Percentiles rank a stretch among this genome's conserved stretches.
These are phyloP conservation scores for Tinea pellionella DNA, from an alignment of 2,888 invertebrate species.

Conservation along the genomic window DNA sequence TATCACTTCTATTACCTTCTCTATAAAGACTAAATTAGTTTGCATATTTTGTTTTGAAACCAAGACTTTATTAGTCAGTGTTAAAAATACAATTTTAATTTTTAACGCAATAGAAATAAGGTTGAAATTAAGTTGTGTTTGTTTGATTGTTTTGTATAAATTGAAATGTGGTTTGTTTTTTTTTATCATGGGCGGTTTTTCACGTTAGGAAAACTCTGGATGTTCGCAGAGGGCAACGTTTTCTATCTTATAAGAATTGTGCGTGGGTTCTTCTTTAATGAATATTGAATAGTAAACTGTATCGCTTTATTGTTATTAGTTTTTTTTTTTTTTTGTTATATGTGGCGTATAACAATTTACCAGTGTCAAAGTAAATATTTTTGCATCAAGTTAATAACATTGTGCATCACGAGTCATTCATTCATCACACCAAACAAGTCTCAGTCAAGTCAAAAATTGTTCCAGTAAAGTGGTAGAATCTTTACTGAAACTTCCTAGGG, in stretches of 20 bases:
- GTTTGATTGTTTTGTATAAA: neutral
- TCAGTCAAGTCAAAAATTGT: too few species aligned
- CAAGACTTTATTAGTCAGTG: too few species aligned
- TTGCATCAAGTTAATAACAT: too few species aligned
- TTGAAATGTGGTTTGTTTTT: neutral
- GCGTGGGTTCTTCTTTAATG: neutral
- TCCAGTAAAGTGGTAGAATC: too few species aligned
- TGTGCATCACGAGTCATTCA: too few species aligned
- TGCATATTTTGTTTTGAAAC: too few species aligned
- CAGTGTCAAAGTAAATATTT: too few species aligned
- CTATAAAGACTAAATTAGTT: neutral
- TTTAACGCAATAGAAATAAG: neutral
- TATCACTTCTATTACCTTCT: neutral
- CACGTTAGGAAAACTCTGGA: slow-evolving; percentile 3
- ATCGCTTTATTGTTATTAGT: neutral
- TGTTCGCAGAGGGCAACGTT: neutral
- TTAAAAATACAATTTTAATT: neutral
- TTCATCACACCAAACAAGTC: too few species aligned
- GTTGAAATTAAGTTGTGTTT: neutral
- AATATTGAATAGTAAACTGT: neutral
- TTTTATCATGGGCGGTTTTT: neutral
- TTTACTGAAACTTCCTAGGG: too few species aligned
- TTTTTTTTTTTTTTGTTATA: too few species aligned
- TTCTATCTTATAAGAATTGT: neutral
- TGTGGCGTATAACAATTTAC: too few species aligned